Base-by-base conservation (phyloP, 1,140 invertebrate genomes). In the Plutomurus gul region DNA sequence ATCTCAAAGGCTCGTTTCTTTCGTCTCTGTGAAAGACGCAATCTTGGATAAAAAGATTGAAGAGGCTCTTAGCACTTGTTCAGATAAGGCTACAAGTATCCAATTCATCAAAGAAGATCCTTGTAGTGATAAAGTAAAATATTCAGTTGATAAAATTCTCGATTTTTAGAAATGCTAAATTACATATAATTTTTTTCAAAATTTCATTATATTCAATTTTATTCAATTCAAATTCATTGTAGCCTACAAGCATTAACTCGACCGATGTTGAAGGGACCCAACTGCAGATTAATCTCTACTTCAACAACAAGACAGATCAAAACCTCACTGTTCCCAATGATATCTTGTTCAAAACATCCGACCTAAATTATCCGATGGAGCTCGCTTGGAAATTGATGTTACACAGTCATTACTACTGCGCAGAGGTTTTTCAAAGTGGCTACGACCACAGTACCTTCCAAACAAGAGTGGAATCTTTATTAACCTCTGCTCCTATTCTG, bases 371-470 rank as follows among this genome's bases (percentile, higher is more conserved):
- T 16, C 56, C 56, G 4, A 65, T 65, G n/a, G 56, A 65, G 36
- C 16, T 65, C 4, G 56, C 30, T 18, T 65, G 56, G 56, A 65
- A 65, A 16, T 18, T 65, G 4, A 30, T 65, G 27, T 13, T 30
- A 3, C 56, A 65, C 10, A 33, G 27, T 1, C 56, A 65, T 65
- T 65, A 65, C 16, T 65, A 1, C 30, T 56, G 51, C 10, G 16
- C 56, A 5, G 27, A 30, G 1, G 1, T 6, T 2, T 37, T 36
- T 27, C 65, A 36, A 43, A 73, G 16, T 27, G 39, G 39, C 18
- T 51, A 47, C 18, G 43, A 78, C n/a, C 56, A 47, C 33, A 72
- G 65, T 51, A 11, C 8, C n/a, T 73, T 78, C 11, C 36, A 51
- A 36, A 30, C 71, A 43, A 72, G 51, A 37, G 13, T 72, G 18